Evolutionary conservation across 2,888 invertebrate genomes (phyloP).

Genomic region (Tachina lurida): DNA sequence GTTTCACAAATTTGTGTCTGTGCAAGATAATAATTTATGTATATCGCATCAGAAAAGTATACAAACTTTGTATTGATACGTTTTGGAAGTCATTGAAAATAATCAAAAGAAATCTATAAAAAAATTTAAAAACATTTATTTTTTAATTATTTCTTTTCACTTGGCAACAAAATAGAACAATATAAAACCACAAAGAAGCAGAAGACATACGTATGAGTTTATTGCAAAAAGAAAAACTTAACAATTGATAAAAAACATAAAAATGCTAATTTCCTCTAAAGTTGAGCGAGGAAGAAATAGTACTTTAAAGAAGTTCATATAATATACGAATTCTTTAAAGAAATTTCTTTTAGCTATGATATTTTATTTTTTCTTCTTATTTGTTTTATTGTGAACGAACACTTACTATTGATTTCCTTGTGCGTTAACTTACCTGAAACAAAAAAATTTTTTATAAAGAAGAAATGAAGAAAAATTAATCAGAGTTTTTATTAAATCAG

Average conservation of each 20-base stretch:
- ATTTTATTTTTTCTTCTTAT: conserved; percentile 39
- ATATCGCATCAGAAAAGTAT: no score
- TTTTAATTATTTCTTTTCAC: no score
- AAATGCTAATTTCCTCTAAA: conserved; percentile 40
- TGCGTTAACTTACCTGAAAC: conserved; percentile 76
- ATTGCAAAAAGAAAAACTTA: not conserved
- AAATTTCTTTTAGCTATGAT: conserved; percentile 1
- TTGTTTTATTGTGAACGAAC: conserved; percentile 51
- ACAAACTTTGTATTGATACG: no score
- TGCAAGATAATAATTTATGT: no score
- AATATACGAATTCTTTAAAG: conserved; percentile 32
- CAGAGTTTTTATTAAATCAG: conserved; percentile 62
- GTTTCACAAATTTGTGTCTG: no score
- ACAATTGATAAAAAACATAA: not conserved
- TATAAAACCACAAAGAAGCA: not conserved
- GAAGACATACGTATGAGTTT: conserved; percentile 6
- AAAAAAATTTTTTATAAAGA: conserved; percentile 61
- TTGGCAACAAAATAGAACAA: not conserved
- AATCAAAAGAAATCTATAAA: no score
- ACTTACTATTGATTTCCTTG: conserved; percentile 78
- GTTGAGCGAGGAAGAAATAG: not conserved
- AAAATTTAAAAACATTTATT: no score
- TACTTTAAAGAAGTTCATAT: conserved; percentile 21
- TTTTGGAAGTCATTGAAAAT: no score
- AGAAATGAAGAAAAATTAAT: conserved; percentile 58